A percentile compares a stretch with the other conserved stretches of the same genome.
Conservation (phyloP, 2,797 vertebrate genomes). For the Pteronotus mesoamericanus region DNA sequence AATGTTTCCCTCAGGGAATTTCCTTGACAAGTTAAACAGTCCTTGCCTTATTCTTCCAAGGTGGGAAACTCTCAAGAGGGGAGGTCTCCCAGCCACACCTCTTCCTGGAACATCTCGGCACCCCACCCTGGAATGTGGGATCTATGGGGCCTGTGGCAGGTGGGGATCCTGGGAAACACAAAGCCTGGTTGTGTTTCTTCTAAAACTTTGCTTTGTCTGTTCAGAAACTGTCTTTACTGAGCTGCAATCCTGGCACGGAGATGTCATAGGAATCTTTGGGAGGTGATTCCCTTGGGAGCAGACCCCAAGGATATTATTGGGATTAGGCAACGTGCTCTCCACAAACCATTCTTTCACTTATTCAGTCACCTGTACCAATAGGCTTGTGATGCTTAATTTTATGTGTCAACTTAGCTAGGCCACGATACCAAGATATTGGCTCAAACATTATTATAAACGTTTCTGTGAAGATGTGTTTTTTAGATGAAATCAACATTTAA, state of each 20-base stretch:
- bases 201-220: constrained; percentile 13
- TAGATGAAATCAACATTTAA: neutral
- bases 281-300: neutral
- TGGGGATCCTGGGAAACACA: neutral
- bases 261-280: neutral
- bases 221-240: neutral
- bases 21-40: constrained; percentile 45
- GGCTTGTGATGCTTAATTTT: neutral
- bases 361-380: neutral
- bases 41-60: constrained; percentile 36
- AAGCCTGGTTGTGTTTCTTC: neutral
- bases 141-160: neutral
- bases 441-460: neutral
- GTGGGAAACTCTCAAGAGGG: neutral
- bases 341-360: neutral
- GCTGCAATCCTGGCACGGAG: neutral
- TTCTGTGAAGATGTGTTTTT: neutral
- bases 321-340: neutral
- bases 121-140: neutral
- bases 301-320: neutral
- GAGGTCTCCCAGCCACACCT: neutral
- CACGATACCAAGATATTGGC: neutral
- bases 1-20: constrained; percentile 56
- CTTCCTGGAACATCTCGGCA: neutral
- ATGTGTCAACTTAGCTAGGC: neutral